Evolutionary conservation across 2,888 invertebrate species (phyloP), one percentile per base, ranked within the genome.

Genomic region (Tenthredo livida): DNA sequence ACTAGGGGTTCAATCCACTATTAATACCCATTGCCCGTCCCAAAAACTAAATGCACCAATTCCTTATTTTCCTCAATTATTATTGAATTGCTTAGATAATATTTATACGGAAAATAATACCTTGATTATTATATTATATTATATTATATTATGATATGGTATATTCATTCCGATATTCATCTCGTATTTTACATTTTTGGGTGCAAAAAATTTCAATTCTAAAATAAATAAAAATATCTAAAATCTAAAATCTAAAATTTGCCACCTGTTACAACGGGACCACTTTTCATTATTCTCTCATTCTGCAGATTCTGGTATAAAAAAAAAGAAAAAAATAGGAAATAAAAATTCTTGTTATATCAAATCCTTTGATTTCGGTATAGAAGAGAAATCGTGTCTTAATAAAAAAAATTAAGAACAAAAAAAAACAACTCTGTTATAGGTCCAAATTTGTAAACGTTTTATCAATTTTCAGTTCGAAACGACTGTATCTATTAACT

Each of bases 11-110:
- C 15, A 47, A 75, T 75, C 25, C 25, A 75, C 75, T 47, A 37
- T 37, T 37, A 47, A 75, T 75, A 75, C 47, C 9, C 47, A 75
- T 75, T 75, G 25, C 75, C 75, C 75, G 75, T 75, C 75, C 75
- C 75, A 7, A 37, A 75, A 75, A 75, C 21, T 47, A 75, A 75
- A 40, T 75, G 47, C 43, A 75, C 75, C 75, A 43, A 43, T 75
- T 75, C 29, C 29, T 21, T 29, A 15, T 47, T 25, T n/a, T n/a
- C 15, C 70, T 70, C 61, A 61, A 10, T 61, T 54, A 10, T 61
- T 54, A n/a, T 61, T 25, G 25, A 61, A 61, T 25, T 61, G 61
- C 25, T 12, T 61, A 61, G 61, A 25, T 70, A 37, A 37, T 37
- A 29, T 70, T 70, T 70, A 29, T 70, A 33, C 70, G 33, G 25